Evolutionary conservation across 2,797 vertebrate species (phyloP), one percentile per base, ranked within the genome.

Genomic region (Enteromius treurensis): DNA sequence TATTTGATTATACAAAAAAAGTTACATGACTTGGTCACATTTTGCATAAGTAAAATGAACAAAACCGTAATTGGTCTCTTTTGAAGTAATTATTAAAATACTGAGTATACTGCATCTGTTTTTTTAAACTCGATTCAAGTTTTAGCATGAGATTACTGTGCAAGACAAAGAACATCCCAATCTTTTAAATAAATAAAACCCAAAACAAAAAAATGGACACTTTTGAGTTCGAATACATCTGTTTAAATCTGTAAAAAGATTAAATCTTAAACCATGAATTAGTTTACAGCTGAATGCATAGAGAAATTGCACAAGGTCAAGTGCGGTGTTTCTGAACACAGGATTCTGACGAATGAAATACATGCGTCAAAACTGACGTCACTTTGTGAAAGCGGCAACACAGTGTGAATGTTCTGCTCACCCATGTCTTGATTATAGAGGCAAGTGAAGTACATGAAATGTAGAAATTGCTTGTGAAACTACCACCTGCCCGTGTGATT

Each of bases 401-500:
- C 49, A 68, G 51, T 78, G 14, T 21, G 26, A 71, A 62, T 78
- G 32, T 71, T 62, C 40, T 47, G 11, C 60, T 55, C 60, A 45
- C 10, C 23, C 58, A n/a, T 49, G 11, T 58, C 51, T 62, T 70
- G 40, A 78, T 83, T 60, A 78, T 71, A 78, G 74, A 75, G 81
- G 49, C 62, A 69, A 77, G 40, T 71, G 40, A 34, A 53, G 75
- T 62, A 29, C n/a, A 60, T 70, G 29, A 47, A 62, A 62, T 78
- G 40, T 47, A 83, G 73, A 68, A 81, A 82, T 47, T 42, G 51
- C 40, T 77, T 77, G 74, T 58, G 37, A 83, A 83, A 83, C 82
- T 70, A 77, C 67, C 53, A 62, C 82, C 53, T 78, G 53, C 67
- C 65, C 23, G 14, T 62, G 53, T 64, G 29, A 83, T 49, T 71